A percentile compares a stretch with the other conserved stretches of the same genome.
These are phyloP conservation scores for Choreutis nemorana DNA, from an alignment of 2,888 invertebrate genomes.

Conservation along the genomic window DNA sequence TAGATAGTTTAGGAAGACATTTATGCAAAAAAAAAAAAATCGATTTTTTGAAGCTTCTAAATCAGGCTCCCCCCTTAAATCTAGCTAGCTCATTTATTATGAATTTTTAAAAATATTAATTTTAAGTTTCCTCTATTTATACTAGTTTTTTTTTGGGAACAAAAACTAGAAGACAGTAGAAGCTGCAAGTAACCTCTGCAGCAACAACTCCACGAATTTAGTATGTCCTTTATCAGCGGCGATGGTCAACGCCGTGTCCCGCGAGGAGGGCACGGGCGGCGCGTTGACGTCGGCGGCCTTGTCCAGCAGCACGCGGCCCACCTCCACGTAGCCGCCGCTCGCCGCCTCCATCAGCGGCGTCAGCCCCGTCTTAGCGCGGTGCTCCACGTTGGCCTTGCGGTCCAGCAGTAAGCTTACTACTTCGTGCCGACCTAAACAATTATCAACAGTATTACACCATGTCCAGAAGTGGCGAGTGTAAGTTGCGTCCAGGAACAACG, in stretches of 20 bases:
- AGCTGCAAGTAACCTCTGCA: slow-evolving; percentile 62
- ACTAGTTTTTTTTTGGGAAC: too few species aligned
- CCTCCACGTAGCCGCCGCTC: slow-evolving; percentile 98
- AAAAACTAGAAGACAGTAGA: too few species aligned
- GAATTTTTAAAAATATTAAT: too few species aligned
- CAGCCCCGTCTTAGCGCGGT: slow-evolving; percentile 97
- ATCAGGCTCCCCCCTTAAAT: too few species aligned
- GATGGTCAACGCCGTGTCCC: slow-evolving; percentile 98
- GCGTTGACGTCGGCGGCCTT: slow-evolving; percentile 99
- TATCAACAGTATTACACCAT: too few species aligned
- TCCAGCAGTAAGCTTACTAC: slow-evolving; percentile 96
- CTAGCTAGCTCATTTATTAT: too few species aligned
- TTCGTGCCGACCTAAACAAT: slow-evolving; percentile 81
- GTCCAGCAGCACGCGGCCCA: slow-evolving; percentile 93
- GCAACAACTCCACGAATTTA: slow-evolving; percentile 85
- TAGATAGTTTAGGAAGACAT: too few species aligned
- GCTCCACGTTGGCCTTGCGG: slow-evolving; percentile 98
- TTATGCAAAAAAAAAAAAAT: too few species aligned
- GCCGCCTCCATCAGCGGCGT: slow-evolving; percentile 99
- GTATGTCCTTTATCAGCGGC: slow-evolving; percentile 99
- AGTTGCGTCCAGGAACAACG: too few species aligned
- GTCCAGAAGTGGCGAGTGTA: too few species aligned
- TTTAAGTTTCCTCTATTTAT: too few species aligned
- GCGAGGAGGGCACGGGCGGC: slow-evolving; percentile 95
- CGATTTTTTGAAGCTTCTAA: too few species aligned